A percentile compares a stretch with the other conserved stretches of the same genome.
phyloP scores from a whole-genome alignment of 2,888 invertebrate species.

The Laspeyria flexula region DNA sequence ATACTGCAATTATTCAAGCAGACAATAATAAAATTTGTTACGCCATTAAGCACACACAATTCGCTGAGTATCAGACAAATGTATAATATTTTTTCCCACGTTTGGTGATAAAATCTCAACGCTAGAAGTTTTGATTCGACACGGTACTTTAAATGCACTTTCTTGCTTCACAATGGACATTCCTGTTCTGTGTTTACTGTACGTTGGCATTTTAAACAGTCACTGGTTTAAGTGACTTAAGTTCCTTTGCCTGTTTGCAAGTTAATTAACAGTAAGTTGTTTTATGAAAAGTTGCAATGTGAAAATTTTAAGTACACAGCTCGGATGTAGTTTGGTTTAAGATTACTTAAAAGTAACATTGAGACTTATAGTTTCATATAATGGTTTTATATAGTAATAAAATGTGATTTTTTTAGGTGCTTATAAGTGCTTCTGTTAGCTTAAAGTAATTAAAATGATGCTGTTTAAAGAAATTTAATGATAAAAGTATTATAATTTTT shows the following conservation, averaged over 20 bases:
- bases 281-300: no score
- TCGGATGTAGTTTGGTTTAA: no score
- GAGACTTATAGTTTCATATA: no score
- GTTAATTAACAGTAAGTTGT: no score
- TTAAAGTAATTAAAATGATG: no score
- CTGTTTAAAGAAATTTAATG: no score
- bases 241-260: not conserved
- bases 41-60: slow-evolving; percentile 24
- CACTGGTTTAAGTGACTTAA: not conserved
- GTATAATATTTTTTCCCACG: slow-evolving; percentile 35
- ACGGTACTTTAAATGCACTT: slow-evolving; percentile 21
- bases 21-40: slow-evolving; percentile 33
- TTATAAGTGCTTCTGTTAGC: no score
- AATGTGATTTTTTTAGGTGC: no score
- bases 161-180: slow-evolving; percentile 10
- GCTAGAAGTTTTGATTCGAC: slow-evolving; percentile 27
- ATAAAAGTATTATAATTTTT: not conserved
- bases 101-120: slow-evolving; percentile 22
- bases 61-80: slow-evolving; percentile 14
- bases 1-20: slow-evolving; percentile 20
- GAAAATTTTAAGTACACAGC: no score
- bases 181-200: not conserved
- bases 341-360: no score
- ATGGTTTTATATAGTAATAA: no score
- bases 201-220: not conserved